phyloP scores from a whole-genome alignment of 2,113 vertebrate genomes.

The Siniperca chuatsi region DNA sequence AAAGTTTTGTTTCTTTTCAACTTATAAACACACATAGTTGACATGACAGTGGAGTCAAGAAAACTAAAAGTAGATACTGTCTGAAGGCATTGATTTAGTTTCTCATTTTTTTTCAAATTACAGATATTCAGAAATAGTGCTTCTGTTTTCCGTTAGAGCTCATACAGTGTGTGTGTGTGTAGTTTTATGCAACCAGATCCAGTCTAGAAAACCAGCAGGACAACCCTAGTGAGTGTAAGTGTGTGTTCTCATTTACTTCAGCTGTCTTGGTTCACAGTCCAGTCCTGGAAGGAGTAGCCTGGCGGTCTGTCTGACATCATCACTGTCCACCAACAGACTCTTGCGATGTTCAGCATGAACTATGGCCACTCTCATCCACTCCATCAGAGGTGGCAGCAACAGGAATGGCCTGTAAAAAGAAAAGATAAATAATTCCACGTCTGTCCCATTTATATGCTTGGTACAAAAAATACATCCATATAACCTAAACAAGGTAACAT shows the following conservation, averaged over 20 bases:
- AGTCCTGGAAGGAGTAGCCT: constrained; percentile 93
- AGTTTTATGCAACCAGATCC: not conserved
- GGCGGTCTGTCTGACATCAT: constrained; percentile 95
- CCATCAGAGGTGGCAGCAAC: constrained; percentile 96
- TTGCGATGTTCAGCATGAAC: constrained; percentile 96
- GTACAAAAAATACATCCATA: not conserved
- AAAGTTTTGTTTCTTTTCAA: not conserved
- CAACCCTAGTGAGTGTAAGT: not conserved
- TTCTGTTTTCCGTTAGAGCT: not conserved
- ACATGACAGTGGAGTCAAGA: not conserved
- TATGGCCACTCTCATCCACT: constrained; percentile 98
- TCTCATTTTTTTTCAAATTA: not conserved
- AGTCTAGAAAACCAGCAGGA: not conserved
- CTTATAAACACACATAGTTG: not conserved
- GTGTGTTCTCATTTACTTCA: constrained; percentile 87
- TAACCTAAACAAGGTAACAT: not conserved
- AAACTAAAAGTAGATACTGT: not conserved
- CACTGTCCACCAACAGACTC: constrained; percentile 95
- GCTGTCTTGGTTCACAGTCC: constrained; percentile 96
- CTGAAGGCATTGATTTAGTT: not conserved
- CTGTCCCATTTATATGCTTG: not conserved
- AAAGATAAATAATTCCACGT: not conserved
- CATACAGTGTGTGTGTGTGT: not conserved
- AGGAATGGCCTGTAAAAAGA: constrained; percentile 90
- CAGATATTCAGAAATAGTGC: not conserved